A percentile compares a stretch with the other conserved stretches of the same genome.
Evolutionary conservation across 2,113 vertebrate species (phyloP).

Genomic region (Vombatus ursinus): DNA sequence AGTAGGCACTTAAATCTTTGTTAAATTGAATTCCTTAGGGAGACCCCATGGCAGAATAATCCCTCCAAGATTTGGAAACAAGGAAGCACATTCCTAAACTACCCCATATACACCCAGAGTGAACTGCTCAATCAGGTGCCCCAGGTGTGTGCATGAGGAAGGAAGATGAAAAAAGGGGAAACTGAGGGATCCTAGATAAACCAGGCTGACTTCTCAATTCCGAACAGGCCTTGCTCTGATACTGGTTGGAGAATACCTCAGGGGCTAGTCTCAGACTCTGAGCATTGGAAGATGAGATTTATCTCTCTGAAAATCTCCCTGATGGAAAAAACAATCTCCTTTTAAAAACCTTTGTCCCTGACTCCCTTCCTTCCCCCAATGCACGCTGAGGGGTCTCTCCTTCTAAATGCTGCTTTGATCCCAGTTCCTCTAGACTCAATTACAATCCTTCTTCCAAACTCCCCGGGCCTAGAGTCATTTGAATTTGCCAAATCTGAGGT

Average conservation of each 20-base stretch:
- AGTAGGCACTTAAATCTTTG: not conserved
- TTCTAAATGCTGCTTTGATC: not conserved
- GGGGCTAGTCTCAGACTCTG: not conserved
- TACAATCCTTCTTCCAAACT: not conserved
- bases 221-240: not conserved
- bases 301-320: not conserved
- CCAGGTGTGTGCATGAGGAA: not conserved
- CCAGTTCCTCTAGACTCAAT: not conserved
- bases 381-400: not conserved
- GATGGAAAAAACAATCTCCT: not conserved
- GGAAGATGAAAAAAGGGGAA: not conserved
- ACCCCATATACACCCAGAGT: not conserved
- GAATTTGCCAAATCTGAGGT: not conserved
- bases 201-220: not conserved
- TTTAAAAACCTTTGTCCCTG: not conserved
- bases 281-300: not conserved
- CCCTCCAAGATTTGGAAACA: not conserved
- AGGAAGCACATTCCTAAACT: not conserved
- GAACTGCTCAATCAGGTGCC: not conserved
- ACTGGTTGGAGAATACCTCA: not conserved
- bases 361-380: not conserved
- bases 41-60: not conserved
- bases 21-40: not conserved
- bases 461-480: not conserved
- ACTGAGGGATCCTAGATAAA: not conserved